Base-by-base conservation (phyloP, 2,113 vertebrate species). In the Odocoileus hemionus region DNA sequence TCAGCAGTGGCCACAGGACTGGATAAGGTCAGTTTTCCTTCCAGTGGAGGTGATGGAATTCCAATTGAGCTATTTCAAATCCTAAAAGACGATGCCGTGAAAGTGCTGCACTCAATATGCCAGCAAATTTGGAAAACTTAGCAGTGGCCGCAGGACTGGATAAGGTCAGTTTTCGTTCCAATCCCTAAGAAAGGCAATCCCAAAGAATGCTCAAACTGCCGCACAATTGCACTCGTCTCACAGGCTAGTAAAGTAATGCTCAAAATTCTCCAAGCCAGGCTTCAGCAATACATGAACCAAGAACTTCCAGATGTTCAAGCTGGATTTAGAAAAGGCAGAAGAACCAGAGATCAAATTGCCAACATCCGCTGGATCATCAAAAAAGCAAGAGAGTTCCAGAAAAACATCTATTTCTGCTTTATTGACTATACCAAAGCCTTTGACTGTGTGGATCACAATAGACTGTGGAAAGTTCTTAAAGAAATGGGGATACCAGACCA, bases 311-410 rank as follows among this genome's bases (percentile, higher is more conserved):
- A 70, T 39, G 67, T 70, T 70, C 9, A 12, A 23, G 6, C 4
- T 70, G 10, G 19, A 39, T 39, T 70, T 70, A 36, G 19, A 70
- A 21, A 70, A 70, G n/a, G 64, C n/a, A 70, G 64, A 70, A n/a
- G 64, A 70, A 5, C n/a, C n/a, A 70, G n/a, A 70, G n/a, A 70
- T 36, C 64, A 70, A 70, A 70, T 70, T 21, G n/a, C 64, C n/a
- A 70, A 36, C 64, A 70, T 70, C 17, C 0, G 0, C 19, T 70
- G n/a, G 19, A 36, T 70, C 19, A 36, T n/a, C 0, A 1, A 70
- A 36, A 70, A 70, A 70, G 64, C 17, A 70, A 36, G 64, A 36
- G 64, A 36, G 17, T 36, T 36, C 33, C 17, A 67, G 64, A 36
- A 67, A 67, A 67, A 36, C 17, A 36, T 21, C 17, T 36, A 36